Evolutionary conservation across 1,140 invertebrate genomes (phyloP).

Genomic region (Pantala flavescens): DNA sequence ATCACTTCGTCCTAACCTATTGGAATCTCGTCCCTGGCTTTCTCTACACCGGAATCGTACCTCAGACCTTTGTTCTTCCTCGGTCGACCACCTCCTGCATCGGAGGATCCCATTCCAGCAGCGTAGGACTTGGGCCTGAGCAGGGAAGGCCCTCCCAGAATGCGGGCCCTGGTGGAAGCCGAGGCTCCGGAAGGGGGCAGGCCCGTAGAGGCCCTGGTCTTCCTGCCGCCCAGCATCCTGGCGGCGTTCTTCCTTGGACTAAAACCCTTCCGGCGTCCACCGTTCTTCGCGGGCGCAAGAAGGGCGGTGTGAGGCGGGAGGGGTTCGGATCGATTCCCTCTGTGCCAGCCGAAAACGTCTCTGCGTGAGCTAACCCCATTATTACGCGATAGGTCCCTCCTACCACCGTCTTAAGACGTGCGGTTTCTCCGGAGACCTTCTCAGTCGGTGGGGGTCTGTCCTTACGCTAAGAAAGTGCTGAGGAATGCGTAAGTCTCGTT

Average conservation of each 20-base stretch:
- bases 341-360: neutral
- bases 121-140: neutral
- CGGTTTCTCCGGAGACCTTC: too few species aligned
- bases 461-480: too few species aligned
- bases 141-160: neutral
- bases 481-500: too few species aligned
- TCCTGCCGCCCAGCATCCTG: constrained; percentile 1
- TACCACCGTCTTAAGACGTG: too few species aligned
- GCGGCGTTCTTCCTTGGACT: too few species aligned
- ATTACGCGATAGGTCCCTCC: too few species aligned
- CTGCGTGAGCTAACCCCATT: neutral
- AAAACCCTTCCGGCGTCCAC: too few species aligned
- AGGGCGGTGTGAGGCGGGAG: neutral
- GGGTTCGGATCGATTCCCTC: neutral
- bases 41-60: neutral
- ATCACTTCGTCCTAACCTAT: too few species aligned
- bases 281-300: too few species aligned
- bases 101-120: neutral
- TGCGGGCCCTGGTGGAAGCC: neutral
- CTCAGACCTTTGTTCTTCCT: neutral
- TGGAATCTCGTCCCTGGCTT: too few species aligned
- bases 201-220: neutral
- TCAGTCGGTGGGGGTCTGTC: too few species aligned
- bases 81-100: neutral
- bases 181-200: neutral